phyloP scores from a whole-genome alignment of 2,113 vertebrate species.

The Otolemur garnettii region DNA sequence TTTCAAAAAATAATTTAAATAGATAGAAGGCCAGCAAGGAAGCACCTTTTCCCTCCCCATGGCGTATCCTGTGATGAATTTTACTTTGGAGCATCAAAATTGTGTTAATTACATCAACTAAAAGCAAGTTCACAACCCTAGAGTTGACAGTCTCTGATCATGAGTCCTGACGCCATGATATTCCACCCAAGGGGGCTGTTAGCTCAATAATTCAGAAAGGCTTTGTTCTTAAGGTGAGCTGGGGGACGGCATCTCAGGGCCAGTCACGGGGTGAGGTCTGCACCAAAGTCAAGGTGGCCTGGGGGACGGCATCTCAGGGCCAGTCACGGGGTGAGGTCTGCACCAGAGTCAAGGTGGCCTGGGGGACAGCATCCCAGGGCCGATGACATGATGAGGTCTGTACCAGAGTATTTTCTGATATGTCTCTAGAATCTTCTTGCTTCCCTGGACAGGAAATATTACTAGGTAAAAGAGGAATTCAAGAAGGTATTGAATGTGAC shows the following conservation, averaged over 20 bases:
- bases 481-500: background rate
- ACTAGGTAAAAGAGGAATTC: background rate
- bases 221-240: too few relatives aligned
- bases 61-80: background rate
- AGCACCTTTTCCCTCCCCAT: background rate
- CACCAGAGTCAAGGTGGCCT: background rate
- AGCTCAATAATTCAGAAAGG: background rate
- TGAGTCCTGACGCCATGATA: background rate
- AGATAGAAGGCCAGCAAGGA: background rate
- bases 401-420: background rate
- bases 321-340: too few relatives aligned
- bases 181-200: background rate
- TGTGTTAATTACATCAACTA: background rate
- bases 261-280: too few relatives aligned
- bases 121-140: background rate
- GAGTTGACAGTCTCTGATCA: background rate
- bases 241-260: too few relatives aligned
- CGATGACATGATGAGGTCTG: background rate
- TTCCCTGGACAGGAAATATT: background rate
- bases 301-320: too few relatives aligned
- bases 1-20: constrained; percentile 46
- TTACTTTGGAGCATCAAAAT: background rate
- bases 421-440: background rate
- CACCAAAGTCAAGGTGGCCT: background rate
- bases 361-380: background rate